phyloP scores from a whole-genome alignment of 2,797 vertebrate species.

The Sebastes goodei region DNA sequence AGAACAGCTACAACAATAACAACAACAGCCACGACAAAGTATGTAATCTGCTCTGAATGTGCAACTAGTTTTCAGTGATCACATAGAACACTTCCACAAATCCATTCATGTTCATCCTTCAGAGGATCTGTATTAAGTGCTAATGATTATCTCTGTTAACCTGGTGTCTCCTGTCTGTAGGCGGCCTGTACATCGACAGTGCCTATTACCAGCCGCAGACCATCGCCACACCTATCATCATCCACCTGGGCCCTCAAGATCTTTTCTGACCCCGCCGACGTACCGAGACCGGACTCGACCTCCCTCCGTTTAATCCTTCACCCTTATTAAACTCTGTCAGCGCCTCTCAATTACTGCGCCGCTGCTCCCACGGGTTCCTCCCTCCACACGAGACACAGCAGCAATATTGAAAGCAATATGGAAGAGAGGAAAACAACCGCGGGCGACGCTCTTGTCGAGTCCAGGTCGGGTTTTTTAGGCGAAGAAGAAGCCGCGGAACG shows the following conservation, averaged over 20 bases:
- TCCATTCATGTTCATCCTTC: background rate
- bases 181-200: constrained; percentile 92
- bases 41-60: background rate
- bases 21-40: background rate
- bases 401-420: constrained; percentile 61
- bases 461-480: background rate
- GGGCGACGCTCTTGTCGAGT: background rate
- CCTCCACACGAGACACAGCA: constrained; percentile 4
- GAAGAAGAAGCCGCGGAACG: background rate
- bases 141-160: constrained; percentile 11
- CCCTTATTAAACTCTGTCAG: constrained; percentile 38
- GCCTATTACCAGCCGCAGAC: constrained; percentile 91
- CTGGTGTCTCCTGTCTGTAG: constrained; percentile 84
- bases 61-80: background rate
- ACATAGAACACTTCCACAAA: background rate
- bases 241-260: constrained; percentile 94
- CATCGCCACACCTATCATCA: constrained; percentile 89
- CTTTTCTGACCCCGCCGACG: constrained; percentile 78
- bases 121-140: background rate
- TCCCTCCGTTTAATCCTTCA: background rate
- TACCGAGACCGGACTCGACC: constrained; percentile 3
- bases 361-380: background rate
- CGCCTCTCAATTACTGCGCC: constrained; percentile 4
- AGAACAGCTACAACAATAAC: background rate
- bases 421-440: constrained; percentile 14